Evolutionary conservation across 2,113 vertebrate genomes (phyloP).

Genomic region (Pelmatolapia mariae): DNA sequence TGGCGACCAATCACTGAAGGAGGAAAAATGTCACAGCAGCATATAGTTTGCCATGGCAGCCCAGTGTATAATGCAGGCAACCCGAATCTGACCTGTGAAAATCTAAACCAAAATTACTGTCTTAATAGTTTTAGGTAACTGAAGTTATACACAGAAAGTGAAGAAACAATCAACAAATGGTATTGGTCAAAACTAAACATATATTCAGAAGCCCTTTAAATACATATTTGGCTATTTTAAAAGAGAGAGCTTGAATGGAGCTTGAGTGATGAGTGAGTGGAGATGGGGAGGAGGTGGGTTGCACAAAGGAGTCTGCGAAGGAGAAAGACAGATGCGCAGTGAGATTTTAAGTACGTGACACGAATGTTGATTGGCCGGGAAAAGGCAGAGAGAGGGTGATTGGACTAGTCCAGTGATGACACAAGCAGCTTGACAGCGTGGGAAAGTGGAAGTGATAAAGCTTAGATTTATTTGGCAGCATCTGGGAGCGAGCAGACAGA

Average conservation of each 20-base stretch:
- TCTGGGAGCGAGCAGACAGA: not conserved
- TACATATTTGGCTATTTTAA: not conserved
- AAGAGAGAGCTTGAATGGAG: not conserved
- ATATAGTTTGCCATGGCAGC: not conserved
- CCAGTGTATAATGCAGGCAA: not conserved
- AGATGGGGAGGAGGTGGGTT: not conserved
- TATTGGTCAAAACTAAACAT: not conserved
- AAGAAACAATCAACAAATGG: not conserved
- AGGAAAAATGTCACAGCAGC: not conserved
- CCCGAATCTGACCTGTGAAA: not conserved
- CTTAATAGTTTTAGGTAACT: fast-evolving
- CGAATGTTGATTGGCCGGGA: not conserved
- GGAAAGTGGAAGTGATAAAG: not conserved
- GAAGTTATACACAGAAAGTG: not conserved
- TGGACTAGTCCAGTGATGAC: not conserved
- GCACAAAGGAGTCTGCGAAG: not conserved
- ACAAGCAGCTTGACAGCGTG: not conserved
- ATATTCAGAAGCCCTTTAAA: not conserved
- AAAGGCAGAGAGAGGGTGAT: not conserved
- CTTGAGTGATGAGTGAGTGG: not conserved
- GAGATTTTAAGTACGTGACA: not conserved
- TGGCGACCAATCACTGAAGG: not conserved
- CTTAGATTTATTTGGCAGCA: not conserved
- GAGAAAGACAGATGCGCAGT: not conserved
- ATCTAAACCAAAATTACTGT: not conserved